A percentile compares a stretch with the other conserved stretches of the same genome.
phyloP scores from a whole-genome alignment of 2,113 vertebrate species.

The Petromus typicus region DNA sequence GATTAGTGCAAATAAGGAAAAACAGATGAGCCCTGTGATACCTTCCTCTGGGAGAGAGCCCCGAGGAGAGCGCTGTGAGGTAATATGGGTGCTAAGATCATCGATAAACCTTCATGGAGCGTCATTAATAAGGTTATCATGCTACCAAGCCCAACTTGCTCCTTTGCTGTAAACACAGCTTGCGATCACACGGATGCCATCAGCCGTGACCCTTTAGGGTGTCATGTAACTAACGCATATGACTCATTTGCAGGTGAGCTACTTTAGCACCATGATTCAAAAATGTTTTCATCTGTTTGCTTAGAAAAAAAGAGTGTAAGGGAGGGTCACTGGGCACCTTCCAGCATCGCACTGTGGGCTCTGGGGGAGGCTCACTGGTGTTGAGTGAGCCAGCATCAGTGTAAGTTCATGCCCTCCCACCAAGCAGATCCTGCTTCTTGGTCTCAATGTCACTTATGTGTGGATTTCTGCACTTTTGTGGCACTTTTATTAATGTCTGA shows the following conservation, averaged over 20 bases:
- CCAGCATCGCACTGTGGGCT: neutral
- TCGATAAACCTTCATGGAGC: constrained; percentile 79
- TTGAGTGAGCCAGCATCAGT: neutral
- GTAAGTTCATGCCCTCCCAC: neutral
- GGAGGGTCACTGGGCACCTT: neutral
- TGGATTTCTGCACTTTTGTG: neutral
- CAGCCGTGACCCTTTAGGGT: constrained; percentile 80
- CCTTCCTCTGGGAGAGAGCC: constrained; percentile 73
- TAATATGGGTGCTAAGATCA: constrained; percentile 81
- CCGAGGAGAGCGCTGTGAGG: constrained; percentile 52
- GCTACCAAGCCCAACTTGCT: constrained; percentile 77
- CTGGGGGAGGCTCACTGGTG: neutral
- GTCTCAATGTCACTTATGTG: neutral
- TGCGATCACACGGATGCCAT: constrained; percentile 83
- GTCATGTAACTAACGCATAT: constrained; percentile 59
- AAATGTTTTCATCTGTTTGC: neutral
- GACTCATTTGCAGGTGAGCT: constrained; percentile 54
- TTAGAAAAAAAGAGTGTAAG: neutral
- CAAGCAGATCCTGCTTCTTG: neutral
- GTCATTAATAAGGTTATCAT: constrained; percentile 85
- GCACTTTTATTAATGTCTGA: constrained; percentile 38
- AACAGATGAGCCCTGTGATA: constrained; percentile 33
- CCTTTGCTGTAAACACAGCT: constrained; percentile 84
- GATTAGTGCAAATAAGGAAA: constrained; percentile 53
- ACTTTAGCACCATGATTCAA: constrained; percentile 48